Percentiles rank a stretch among this genome's conserved stretches.
phyloP scores from a whole-genome alignment of 1,140 invertebrate genomes.

The Meteorus sp. region DNA sequence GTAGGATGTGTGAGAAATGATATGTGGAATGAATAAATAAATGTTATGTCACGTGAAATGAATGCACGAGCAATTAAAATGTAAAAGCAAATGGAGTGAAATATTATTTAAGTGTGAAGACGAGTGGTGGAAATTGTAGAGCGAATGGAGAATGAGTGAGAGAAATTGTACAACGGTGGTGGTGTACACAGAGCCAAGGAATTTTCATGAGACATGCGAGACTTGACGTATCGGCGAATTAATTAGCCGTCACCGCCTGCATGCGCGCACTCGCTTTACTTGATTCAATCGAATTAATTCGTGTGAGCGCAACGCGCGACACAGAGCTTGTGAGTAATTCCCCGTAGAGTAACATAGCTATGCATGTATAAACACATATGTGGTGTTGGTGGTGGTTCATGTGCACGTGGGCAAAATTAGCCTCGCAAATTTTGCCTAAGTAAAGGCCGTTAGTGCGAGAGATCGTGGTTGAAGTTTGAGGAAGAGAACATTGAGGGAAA shows the following conservation, averaged over 20 bases:
- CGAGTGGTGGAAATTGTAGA: no score
- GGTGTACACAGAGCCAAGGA: slow-evolving; percentile 1
- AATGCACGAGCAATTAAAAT: no score
- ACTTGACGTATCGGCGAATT: slow-evolving; percentile 20
- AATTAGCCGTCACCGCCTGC: slow-evolving; percentile 27
- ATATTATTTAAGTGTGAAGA: no score
- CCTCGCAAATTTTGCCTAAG: slow-evolving; percentile 45
- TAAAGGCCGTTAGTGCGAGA: slow-evolving; percentile 35
- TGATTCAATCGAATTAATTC: slow-evolving; percentile 42
- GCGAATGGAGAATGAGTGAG: no score
- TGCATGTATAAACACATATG: not conserved
- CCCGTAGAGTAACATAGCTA: not conserved
- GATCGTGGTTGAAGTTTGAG: not conserved
- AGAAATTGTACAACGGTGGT: no score
- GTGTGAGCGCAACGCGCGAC: slow-evolving; percentile 6
- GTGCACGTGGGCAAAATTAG: slow-evolving; percentile 39
- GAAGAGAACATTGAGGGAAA: not conserved
- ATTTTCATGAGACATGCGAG: slow-evolving; percentile 2
- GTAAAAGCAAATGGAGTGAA: no score
- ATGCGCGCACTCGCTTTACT: slow-evolving; percentile 24
- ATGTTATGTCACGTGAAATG: no score
- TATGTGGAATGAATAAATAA: no score
- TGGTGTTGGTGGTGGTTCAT: not conserved
- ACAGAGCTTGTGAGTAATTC: slow-evolving; percentile 16
- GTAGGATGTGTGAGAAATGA: no score